A percentile compares a stretch with the other conserved stretches of the same genome.
Conservation (phyloP, 2,797 vertebrate species). For the Synanceia verrucosa region DNA sequence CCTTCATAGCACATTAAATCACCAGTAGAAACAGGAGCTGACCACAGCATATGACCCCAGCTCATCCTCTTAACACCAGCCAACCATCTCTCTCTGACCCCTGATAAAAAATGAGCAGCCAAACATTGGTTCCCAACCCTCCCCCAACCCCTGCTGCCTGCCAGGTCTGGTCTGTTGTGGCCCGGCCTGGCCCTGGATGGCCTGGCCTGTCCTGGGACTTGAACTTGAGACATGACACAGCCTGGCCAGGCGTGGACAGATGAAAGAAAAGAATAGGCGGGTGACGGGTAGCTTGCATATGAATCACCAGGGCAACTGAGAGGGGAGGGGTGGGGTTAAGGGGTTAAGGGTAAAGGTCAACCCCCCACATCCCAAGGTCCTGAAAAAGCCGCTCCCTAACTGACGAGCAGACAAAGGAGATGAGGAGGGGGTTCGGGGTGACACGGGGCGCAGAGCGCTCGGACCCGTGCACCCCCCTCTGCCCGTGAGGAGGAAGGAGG, state of each 20-base stretch:
- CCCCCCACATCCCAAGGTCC: conserved; percentile 62
- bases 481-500: conserved; percentile 12
- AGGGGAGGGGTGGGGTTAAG: conserved; percentile 58
- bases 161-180: conserved; percentile 54
- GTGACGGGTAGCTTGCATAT: conserved; percentile 78
- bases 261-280: conserved; percentile 74
- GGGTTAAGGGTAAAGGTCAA: conserved; percentile 79
- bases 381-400: conserved; percentile 65
- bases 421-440: conserved; percentile 58
- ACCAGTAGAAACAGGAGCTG: conserved; percentile 35
- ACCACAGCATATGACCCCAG: conserved; percentile 47
- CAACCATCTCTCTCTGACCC: conserved; percentile 48
- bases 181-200: conserved; percentile 46
- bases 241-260: conserved; percentile 71
- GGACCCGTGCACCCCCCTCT: conserved; percentile 38
- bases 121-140: conserved; percentile 36
- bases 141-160: conserved; percentile 4
- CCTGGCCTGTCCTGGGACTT: conserved; percentile 71
- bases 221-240: conserved; percentile 84
- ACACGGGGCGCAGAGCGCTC: conserved; percentile 49
- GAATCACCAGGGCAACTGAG: conserved; percentile 61
- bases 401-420: conserved; percentile 80
- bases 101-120: conserved; percentile 66
- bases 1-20: conserved; percentile 39
- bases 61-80: conserved; percentile 49